Base-by-base conservation (phyloP, 1,140 invertebrate species). In the Oreohelix idahoensis region DNA sequence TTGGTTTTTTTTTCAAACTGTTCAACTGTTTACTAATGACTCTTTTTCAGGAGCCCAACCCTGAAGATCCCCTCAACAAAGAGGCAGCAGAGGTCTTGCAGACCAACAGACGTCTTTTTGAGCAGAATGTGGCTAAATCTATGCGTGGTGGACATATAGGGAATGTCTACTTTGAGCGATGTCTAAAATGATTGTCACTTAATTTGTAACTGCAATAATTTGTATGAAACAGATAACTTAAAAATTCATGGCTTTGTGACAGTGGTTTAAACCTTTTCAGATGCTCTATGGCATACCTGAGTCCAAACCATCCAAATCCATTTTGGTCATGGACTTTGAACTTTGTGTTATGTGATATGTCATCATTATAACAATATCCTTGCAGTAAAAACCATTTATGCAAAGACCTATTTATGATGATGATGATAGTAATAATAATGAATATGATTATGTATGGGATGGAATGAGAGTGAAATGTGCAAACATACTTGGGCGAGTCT, bases 61-160 rank as follows among this genome's bases (percentile, higher is more conserved):
- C 98, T 26, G 98, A 99, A 94, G 98, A 99, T 94, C 98, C 98
- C 39, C 92, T 99, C 80, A 99, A 99, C 92, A 99, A 99, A 94
- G 98, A 99, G 93, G 98, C 98, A n/a, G 98, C 98, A 35, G 97
- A 99, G 92, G 97, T 99, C 49, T 94, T 99, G 81, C 97, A 98
- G 92, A 97, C 95, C 90, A 99, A 99, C 92, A 94, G 97, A 92
- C 95, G 97, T 89, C 93, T 97, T 80, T 99, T 99, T 93, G 98
- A 99, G 93, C 96, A 97, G 89, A 99, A 99, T 93, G 98, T 99
- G 49, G 95, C 96, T 83, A 97, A 98, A 93, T 97, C 98, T 32
- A 98, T 99, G 96, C 94, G 96, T 84, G 98, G 98, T 77, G 97
- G 97, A 69, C 97, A 97, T 92, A 95, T 99, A 91, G 97, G 97